Evolutionary conservation across 2,797 vertebrate genomes (phyloP).

Genomic region (Crax fasciolata): DNA sequence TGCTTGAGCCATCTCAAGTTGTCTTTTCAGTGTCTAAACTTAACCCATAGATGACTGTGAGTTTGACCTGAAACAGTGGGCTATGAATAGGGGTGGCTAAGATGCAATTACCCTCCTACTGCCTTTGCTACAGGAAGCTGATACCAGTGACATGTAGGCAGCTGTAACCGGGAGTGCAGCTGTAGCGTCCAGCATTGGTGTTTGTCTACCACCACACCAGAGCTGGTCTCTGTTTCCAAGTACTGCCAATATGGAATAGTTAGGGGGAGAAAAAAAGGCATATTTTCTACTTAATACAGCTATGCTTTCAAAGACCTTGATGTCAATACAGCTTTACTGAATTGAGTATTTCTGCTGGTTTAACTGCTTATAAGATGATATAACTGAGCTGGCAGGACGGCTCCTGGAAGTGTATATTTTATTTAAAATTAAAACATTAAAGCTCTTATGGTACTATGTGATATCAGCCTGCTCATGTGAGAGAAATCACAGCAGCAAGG

Average conservation of each 20-base stretch:
- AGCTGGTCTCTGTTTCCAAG: not conserved
- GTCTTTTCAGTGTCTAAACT: not conserved
- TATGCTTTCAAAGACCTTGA: not conserved
- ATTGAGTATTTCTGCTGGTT: rapidly evolving
- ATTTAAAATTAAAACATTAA: not conserved
- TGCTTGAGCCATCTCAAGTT: not conserved
- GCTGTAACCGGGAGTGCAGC: not conserved
- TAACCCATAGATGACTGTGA: not conserved
- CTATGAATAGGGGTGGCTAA: not conserved
- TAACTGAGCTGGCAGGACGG: not conserved
- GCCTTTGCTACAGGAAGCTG: not conserved
- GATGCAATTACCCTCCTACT: not conserved
- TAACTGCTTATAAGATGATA: not conserved
- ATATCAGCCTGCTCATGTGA: not conserved
- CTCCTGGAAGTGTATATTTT: rapidly evolving
- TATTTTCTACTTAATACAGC: not conserved
- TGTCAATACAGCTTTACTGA: not conserved
- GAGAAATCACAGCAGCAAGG: not conserved
- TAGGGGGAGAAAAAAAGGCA: not conserved
- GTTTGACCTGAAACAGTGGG: not conserved
- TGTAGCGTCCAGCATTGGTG: not conserved
- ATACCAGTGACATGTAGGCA: not conserved
- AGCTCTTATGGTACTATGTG: not conserved
- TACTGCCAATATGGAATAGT: not conserved
- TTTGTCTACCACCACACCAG: not conserved